Evolutionary conservation across 2,113 vertebrate genomes (phyloP).

Genomic region (Anolis sagrei): DNA sequence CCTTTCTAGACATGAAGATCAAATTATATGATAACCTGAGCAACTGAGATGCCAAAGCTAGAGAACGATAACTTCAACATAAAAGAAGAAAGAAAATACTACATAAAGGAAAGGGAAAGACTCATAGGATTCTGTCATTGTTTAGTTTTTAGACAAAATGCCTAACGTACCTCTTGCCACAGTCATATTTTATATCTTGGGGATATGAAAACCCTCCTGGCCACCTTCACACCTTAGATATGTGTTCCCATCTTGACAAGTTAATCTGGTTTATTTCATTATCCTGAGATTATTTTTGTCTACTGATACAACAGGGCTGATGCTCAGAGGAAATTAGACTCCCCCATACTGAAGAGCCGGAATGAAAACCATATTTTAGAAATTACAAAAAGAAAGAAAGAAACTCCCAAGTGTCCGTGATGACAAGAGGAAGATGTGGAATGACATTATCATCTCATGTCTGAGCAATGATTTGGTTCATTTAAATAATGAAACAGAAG

Average conservation of each 20-base stretch:
- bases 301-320: conserved; percentile 47
- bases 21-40: conserved; percentile 6
- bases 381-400: conserved; percentile 35
- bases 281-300: conserved; percentile 55
- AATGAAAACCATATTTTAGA: conserved; percentile 54
- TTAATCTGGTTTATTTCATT: conserved; percentile 38
- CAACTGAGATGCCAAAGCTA: conserved; percentile 15
- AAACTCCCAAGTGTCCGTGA: conserved; percentile 42
- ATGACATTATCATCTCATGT: conserved; percentile 34
- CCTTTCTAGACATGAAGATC: neutral
- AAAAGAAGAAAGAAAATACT: conserved; percentile 27
- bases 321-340: conserved; percentile 46
- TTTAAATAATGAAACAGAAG: conserved; percentile 59
- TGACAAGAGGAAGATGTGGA: conserved; percentile 30
- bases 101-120: neutral
- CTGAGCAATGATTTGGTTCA: conserved; percentile 36
- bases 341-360: conserved; percentile 33
- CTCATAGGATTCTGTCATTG: neutral
- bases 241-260: neutral
- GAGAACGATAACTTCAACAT: neutral
- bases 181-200: conserved; percentile 20
- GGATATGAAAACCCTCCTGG: neutral
- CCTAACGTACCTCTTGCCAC: conserved; percentile 10
- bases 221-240: conserved; percentile 8
- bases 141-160: conserved; percentile 18